Base-by-base conservation (phyloP, 2,888 invertebrate species). In the Acleris laterana region DNA sequence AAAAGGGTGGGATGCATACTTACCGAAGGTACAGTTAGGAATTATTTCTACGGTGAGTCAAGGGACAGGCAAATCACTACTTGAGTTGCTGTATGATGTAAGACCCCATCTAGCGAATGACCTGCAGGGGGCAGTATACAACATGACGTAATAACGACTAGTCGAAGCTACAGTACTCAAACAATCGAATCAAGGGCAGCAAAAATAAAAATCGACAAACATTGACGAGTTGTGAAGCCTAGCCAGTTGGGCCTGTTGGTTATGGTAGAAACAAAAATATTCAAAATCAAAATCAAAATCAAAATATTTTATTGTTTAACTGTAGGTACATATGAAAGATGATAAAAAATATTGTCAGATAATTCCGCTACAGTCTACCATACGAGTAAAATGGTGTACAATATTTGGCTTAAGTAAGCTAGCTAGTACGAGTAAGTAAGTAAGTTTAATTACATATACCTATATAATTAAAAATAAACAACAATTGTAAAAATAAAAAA, bases 41-140 rank as follows among this genome's bases (percentile, higher is more conserved):
- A n/a, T 56, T 5, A 44, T 44, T 44, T 69, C 68, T 0, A 63
- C 50, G 1, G 11, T 61, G 3, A 61, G 42, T 49, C 44, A 61
- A 4, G 32, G 62, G 0, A 72, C 70, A 19, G 68, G 70, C 1
- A 71, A 71, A 50, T 57, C 64, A 2, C 71, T 70, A n/a, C n/a
- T 70, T 2, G 62, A 65, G 22, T 55, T 70, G 17, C 13, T 65
- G 17, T 70, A 50, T 61, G 68, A 60, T 16, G 48, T 69, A 16
- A 56, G 61, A 25, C 69, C 69, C 2, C 62, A 65, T 9, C 42
- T 70, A 11, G 32, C 62, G n/a, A 57, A 59, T 25, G 70, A 68
- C 49, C 22, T 69, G 28, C 9, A 16, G 11, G 28, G 57, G 7
- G 25, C 58, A 52, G 16, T 13, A 16, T 25, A 22, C 16, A 11